Conservation (phyloP, 2,888 invertebrate genomes). For the Syritta pipiens region DNA sequence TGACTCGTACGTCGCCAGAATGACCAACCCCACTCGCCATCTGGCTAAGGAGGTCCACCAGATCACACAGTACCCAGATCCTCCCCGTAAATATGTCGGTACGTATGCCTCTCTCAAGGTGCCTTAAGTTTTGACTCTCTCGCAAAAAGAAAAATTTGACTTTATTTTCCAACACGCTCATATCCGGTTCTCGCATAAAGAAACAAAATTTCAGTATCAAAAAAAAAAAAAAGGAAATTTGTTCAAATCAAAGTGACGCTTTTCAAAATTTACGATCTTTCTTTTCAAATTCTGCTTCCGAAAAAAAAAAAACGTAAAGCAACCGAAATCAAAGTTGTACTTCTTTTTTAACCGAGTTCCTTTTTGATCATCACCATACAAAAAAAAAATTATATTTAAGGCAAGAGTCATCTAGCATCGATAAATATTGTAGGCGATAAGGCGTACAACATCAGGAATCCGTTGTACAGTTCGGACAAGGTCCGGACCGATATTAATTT, state of each 20-base stretch:
- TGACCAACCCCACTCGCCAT: constrained; percentile 84
- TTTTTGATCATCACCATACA: constrained; percentile 42
- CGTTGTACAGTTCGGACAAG: constrained; percentile 85
- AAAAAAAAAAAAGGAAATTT: background rate
- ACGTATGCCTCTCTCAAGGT: constrained; percentile 72
- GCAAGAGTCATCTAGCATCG: constrained; percentile 91
- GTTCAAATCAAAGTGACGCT: background rate
- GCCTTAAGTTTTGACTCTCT: constrained; percentile 19
- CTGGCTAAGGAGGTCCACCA: constrained; percentile 83
- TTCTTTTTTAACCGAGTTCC: constrained; percentile 38
- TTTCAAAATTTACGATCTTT: constrained; percentile 39
- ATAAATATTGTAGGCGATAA: constrained; percentile 91
- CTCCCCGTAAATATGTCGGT: constrained; percentile 86
- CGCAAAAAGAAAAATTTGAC: constrained; percentile 34
- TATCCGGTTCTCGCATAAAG: too few relatives aligned
- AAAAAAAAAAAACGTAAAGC: constrained; percentile 18
- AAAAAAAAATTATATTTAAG: constrained; percentile 78
- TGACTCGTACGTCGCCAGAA: constrained; percentile 86
- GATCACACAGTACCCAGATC: constrained; percentile 85
- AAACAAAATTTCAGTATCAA: too few relatives aligned
- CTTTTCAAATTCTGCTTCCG: constrained; percentile 20
- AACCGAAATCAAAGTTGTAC: too few relatives aligned
- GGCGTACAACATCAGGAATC: constrained; percentile 87
- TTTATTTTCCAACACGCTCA: too few relatives aligned
- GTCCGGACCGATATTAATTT: constrained; percentile 92